These are phyloP conservation scores for Eupithecia exiguata DNA, from an alignment of 2,888 invertebrate genomes.

Conservation along the genomic window DNA sequence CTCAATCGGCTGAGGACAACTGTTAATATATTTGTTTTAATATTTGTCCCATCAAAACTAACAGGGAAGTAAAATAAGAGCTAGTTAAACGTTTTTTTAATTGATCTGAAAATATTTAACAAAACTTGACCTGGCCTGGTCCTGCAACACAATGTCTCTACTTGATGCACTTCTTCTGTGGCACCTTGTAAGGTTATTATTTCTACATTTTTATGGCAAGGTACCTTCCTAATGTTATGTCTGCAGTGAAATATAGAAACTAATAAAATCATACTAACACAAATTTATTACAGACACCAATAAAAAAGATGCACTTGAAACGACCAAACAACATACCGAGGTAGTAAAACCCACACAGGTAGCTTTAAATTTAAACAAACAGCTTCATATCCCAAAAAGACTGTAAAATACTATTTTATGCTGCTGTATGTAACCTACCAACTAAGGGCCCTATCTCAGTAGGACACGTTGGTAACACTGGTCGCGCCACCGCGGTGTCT, in stretches of 20 bases:
- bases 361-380: slow-evolving; percentile 39
- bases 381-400: slow-evolving; percentile 36
- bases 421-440: background rate
- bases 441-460: background rate
- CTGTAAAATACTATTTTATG: slow-evolving; percentile 21
- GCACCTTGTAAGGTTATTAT: slow-evolving; percentile 1
- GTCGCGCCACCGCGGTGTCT: too few relatives aligned
- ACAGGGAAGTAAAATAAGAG: too few relatives aligned
- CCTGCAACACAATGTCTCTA: background rate
- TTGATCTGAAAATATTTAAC: too few relatives aligned
- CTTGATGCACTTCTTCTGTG: background rate
- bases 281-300: slow-evolving; percentile 21
- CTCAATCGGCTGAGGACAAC: too few relatives aligned
- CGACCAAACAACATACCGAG: slow-evolving; percentile 18
- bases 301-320: slow-evolving; percentile 22
- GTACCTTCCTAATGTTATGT: slow-evolving; percentile 6
- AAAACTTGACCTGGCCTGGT: background rate
- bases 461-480: too few relatives aligned
- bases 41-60: too few relatives aligned
- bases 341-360: slow-evolving; percentile 39
- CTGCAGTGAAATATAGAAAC: slow-evolving; percentile 11
- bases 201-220: background rate
- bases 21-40: too few relatives aligned
- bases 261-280: slow-evolving; percentile 13
- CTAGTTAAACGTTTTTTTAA: too few relatives aligned